Base-by-base conservation (phyloP, 2,888 invertebrate genomes). In the Pycnomerus fuliginosus region DNA sequence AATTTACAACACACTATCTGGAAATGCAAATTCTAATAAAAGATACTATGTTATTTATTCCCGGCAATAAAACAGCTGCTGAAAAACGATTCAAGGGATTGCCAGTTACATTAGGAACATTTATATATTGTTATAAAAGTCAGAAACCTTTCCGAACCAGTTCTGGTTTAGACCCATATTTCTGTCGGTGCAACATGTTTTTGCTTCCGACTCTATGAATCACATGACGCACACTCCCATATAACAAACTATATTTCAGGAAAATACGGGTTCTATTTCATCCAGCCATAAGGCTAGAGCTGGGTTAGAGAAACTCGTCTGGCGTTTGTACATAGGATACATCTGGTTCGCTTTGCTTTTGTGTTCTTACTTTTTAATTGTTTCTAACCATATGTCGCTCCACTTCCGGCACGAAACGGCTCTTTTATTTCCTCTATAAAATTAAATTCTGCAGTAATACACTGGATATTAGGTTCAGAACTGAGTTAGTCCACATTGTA, bases 141-240 rank as follows among this genome's bases (percentile, higher is more conserved):
- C 65, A 61, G 65, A 65, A 67, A 66, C 65, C 63, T 65, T 66
- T 65, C 64, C 55, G 48, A 53, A 60, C 52, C 65, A 64, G 62
- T 52, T 38, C 50, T 54, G 53, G 52, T 52, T 56, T 38, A 49
- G 52, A 41, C 56, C 61, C 68, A 68, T 70, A 70, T 68, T 68
- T 70, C 70, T 69, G 68, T 68, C 69, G 58, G 60, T 58, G 68
- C 68, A 70, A 69, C 67, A 68, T 70, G 69, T 70, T 70, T 70
- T 68, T 68, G 64, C 62, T 51, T 57, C 61, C 59, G 58, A 64
- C 62, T 64, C 61, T 58, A 68, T 69, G 68, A 69, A 69, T 68
- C 67, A 48, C 44, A 32, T 39, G 48, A 48, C 38, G 38, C 37
- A 38, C 33, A 40, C 38, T 16, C 37, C 47, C 47, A 47, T 42